Percentiles rank a stretch among this genome's conserved stretches.
Conservation (phyloP, 2,113 vertebrate species). For the Tachuris rubrigastra region DNA sequence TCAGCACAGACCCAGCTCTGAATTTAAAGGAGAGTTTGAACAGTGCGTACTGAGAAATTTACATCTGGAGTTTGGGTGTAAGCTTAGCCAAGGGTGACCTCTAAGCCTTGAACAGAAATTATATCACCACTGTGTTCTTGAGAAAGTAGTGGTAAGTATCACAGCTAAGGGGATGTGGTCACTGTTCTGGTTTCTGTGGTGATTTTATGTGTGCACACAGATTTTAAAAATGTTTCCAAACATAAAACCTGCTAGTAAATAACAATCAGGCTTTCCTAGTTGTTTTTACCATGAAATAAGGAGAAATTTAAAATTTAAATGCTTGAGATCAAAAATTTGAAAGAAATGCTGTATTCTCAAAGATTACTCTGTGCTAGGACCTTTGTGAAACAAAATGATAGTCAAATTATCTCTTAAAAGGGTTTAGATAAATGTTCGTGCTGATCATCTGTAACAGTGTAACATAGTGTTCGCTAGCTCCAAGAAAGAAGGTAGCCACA, state of each 20-base stretch:
- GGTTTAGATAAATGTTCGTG: neutral
- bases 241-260: neutral
- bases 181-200: neutral
- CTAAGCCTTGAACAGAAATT: neutral
- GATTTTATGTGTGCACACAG: neutral
- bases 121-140: neutral
- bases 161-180: neutral
- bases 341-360: neutral
- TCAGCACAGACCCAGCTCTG: neutral
- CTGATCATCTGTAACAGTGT: neutral
- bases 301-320: neutral
- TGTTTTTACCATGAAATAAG: neutral
- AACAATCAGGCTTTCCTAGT: neutral
- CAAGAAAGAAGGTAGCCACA: neutral
- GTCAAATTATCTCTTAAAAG: neutral
- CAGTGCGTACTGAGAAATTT: neutral
- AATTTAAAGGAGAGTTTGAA: neutral
- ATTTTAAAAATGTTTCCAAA: neutral
- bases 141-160: neutral
- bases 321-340: neutral
- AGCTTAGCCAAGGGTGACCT: neutral
- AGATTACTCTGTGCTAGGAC: neutral
- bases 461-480: neutral
- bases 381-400: neutral
- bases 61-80: neutral